Percentiles rank a stretch among this genome's conserved stretches.
Conservation (phyloP, 2,888 invertebrate species). For the Petrolisthes manimaculis region DNA sequence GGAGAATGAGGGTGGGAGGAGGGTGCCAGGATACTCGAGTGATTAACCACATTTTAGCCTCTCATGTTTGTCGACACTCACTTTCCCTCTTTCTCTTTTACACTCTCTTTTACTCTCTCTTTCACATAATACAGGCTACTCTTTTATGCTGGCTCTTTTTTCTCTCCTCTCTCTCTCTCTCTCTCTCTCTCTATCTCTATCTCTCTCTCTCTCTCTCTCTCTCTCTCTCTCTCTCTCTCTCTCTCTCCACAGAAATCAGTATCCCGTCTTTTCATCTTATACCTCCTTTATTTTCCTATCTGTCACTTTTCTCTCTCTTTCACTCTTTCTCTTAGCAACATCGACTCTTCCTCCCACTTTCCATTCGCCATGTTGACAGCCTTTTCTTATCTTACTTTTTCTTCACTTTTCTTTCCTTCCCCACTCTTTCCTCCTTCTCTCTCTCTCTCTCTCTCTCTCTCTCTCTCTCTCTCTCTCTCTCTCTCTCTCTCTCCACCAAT, state of each 20-base stretch:
- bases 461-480: not conserved
- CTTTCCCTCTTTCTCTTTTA: too few species aligned
- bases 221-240: slow-evolving; percentile 24
- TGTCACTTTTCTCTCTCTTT: not conserved
- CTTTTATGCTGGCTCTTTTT: not conserved
- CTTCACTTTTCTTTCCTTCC: not conserved
- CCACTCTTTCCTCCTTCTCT: not conserved
- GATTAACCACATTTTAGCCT: not conserved
- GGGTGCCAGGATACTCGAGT: not conserved
- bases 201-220: slow-evolving; percentile 23
- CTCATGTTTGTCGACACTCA: too few species aligned
- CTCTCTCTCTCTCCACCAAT: not conserved
- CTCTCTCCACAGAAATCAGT: not conserved
- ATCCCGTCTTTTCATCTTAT: not conserved
- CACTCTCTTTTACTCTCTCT: too few species aligned
- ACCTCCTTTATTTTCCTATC: not conserved
- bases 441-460: not conserved
- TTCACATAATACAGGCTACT: too few species aligned
- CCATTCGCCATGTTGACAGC: not conserved
- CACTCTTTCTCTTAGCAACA: not conserved
- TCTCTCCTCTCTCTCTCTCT: not conserved
- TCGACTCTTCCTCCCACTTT: not conserved
- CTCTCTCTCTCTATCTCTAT: not conserved
- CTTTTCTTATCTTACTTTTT: not conserved
- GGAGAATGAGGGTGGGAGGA: slow-evolving; percentile 9